phyloP scores from a whole-genome alignment of 2,797 vertebrate genomes.

The Podargus strigoides region DNA sequence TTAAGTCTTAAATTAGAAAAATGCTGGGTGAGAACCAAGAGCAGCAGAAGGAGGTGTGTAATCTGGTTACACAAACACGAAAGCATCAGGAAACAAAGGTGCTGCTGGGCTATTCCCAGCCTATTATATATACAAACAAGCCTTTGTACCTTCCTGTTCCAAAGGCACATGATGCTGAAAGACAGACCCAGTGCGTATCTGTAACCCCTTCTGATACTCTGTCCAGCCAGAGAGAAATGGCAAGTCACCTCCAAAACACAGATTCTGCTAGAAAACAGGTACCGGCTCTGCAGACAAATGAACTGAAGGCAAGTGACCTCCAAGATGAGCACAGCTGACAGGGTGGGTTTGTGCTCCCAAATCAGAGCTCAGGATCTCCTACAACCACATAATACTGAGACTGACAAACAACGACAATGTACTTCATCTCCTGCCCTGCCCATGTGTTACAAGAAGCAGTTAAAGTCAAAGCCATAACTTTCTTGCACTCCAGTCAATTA shows the following conservation, averaged over 20 bases:
- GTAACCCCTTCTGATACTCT: neutral
- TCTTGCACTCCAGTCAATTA: neutral
- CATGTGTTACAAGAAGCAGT: neutral
- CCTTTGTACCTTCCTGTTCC: neutral
- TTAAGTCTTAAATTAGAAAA: constrained; percentile 29
- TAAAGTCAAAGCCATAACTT: neutral
- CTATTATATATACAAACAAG: neutral
- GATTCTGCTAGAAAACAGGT: neutral
- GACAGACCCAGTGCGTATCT: neutral
- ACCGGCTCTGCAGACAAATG: neutral
- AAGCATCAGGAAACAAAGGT: neutral
- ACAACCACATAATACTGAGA: neutral
- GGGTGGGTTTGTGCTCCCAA: neutral
- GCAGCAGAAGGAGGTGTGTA: neutral
- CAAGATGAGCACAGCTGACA: neutral
- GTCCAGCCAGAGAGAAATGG: neutral
- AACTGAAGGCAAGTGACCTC: neutral
- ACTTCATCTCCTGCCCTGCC: neutral
- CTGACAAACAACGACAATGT: no score
- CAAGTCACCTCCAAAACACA: neutral
- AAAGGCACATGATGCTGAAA: neutral
- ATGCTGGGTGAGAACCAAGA: neutral
- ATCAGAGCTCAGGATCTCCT: accelerated
- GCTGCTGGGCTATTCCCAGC: neutral
- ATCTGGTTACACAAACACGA: neutral